Evolutionary conservation across 2,797 vertebrate genomes (phyloP).

Genomic region (Merluccius polli): DNA sequence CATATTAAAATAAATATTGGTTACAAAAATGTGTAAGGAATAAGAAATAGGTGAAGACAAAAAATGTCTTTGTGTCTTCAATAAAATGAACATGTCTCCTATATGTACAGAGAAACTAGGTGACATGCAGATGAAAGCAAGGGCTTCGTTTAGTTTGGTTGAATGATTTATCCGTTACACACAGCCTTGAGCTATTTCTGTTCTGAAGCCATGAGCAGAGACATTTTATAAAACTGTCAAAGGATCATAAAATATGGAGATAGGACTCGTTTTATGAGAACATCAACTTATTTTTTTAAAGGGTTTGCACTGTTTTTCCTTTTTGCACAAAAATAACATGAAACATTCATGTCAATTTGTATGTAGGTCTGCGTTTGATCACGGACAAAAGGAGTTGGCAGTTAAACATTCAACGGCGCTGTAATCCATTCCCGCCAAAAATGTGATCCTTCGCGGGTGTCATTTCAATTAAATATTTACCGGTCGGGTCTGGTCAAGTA

Average conservation of each 20-base stretch:
- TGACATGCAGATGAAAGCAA: neutral
- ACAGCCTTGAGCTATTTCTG: neutral
- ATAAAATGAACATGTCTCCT: too few relatives aligned
- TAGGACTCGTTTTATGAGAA: neutral
- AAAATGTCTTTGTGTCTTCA: neutral
- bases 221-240: neutral
- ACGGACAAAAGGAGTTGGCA: neutral
- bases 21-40: neutral
- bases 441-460: conserved; percentile 42
- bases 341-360: neutral
- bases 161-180: too few relatives aligned
- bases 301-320: neutral
- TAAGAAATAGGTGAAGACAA: neutral
- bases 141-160: neutral
- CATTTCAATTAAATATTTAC: conserved; percentile 52
- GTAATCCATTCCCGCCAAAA: conserved; percentile 34
- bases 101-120: too few relatives aligned
- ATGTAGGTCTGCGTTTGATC: neutral
- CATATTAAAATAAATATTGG: too few relatives aligned
- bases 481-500: conserved; percentile 24
- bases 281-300: neutral
- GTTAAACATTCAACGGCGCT: conserved; percentile 2
- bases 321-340: neutral
- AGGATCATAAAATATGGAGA: neutral
- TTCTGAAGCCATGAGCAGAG: neutral